phyloP scores from a whole-genome alignment of 2,113 vertebrate genomes.

The Tyto alba region DNA sequence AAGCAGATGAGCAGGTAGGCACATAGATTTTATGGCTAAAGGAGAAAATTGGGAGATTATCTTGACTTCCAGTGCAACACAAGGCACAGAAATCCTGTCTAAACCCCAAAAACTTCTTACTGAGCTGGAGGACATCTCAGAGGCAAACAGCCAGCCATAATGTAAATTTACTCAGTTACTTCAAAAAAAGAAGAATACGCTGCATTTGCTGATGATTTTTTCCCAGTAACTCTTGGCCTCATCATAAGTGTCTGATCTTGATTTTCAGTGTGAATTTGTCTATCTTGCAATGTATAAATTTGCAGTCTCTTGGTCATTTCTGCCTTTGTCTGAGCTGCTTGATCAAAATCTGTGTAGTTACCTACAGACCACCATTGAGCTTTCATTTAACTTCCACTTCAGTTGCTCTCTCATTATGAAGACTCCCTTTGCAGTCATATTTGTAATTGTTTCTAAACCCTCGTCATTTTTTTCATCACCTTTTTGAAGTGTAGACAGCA shows the following conservation, averaged over 20 bases:
- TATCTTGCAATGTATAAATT: background rate
- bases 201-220: background rate
- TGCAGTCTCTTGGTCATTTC: background rate
- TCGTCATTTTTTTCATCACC: slow-evolving; percentile 24
- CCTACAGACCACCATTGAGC: background rate
- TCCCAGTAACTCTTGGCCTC: background rate
- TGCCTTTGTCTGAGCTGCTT: background rate
- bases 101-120: background rate
- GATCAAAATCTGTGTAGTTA: background rate
- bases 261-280: background rate
- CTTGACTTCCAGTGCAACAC: background rate
- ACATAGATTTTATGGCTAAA: background rate
- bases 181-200: background rate
- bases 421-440: background rate
- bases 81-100: background rate
- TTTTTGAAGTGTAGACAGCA: slow-evolving; percentile 29
- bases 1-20: background rate
- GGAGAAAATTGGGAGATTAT: background rate
- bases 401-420: background rate
- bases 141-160: background rate
- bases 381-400: background rate
- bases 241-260: background rate
- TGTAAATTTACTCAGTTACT: background rate
- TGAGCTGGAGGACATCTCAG: background rate
- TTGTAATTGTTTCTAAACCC: background rate